Conservation (phyloP, 1,140 invertebrate species). For the Pseudomyrmex dendroicus region DNA sequence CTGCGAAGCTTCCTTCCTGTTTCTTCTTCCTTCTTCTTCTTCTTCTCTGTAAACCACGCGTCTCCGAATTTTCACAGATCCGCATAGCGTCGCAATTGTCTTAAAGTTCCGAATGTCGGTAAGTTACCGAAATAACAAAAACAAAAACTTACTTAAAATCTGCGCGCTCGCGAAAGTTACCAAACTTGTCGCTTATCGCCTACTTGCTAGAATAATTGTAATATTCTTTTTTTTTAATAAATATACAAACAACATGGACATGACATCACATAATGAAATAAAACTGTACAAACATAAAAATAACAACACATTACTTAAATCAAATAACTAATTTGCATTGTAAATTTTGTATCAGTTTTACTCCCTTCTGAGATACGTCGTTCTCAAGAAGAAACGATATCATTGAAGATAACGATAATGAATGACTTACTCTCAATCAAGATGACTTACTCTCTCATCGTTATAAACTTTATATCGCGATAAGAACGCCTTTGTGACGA, state of each 20-base stretch:
- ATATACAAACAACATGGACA: too few relatives aligned
- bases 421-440: too few relatives aligned
- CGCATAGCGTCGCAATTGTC: neutral
- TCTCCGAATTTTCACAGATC: conserved; percentile 58
- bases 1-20: conserved; percentile 70
- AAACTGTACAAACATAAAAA: conserved; percentile 78
- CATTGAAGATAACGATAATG: conserved; percentile 38
- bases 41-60: neutral
- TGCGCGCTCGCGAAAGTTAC: conserved; percentile 9
- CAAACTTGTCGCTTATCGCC: neutral
- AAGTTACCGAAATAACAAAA: conserved; percentile 28
- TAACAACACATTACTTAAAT: conserved; percentile 81
- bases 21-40: conserved; percentile 27
- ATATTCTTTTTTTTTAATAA: too few relatives aligned
- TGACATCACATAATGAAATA: conserved; percentile 57
- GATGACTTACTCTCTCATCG: too few relatives aligned
- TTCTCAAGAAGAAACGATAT: neutral
- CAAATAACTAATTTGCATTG: neutral
- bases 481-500: conserved; percentile 20
- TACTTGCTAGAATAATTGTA: too few relatives aligned
- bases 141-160: conserved; percentile 5
- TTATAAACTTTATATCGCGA: conserved; percentile 28
- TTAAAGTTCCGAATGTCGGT: conserved; percentile 25
- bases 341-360: neutral
- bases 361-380: too few relatives aligned